Percentiles rank a stretch among this genome's conserved stretches.
phyloP scores from a whole-genome alignment of 1,140 invertebrate species.

The Drosophila ironensis region DNA sequence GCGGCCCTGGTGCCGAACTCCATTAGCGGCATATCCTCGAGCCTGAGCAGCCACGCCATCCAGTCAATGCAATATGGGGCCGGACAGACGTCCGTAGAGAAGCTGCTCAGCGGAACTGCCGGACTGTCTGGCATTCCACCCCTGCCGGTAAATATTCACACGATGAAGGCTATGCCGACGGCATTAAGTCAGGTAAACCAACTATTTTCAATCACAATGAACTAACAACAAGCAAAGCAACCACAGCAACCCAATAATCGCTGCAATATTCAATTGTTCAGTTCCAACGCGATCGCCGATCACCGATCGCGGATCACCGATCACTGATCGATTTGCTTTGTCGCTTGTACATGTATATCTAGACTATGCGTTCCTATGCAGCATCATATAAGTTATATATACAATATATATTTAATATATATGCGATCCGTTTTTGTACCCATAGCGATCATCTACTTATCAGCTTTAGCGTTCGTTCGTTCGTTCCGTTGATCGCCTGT shows the following conservation, averaged over 20 bases:
- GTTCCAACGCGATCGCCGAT: conserved; percentile 1
- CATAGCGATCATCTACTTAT: conserved; percentile 40
- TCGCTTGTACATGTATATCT: conserved; percentile 32
- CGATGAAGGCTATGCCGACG: conserved; percentile 81
- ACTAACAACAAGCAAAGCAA: conserved; percentile 63
- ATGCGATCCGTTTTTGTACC: conserved; percentile 20
- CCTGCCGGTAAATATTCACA: conserved; percentile 82
- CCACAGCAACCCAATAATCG: conserved; percentile 11
- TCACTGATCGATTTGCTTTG: conserved; percentile 27
- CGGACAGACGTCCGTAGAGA: conserved; percentile 69
- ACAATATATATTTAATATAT: conserved; percentile 11
- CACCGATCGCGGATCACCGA: no score
- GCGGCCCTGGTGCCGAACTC: conserved; percentile 78
- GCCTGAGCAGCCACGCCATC: conserved; percentile 78
- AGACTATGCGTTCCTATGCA: background rate
- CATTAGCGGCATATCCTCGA: conserved; percentile 80
- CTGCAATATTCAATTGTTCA: conserved; percentile 8
- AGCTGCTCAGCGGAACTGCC: conserved; percentile 79
- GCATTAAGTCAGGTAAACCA: conserved; percentile 82
- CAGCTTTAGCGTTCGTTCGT: conserved; percentile 5
- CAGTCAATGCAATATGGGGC: conserved; percentile 59
- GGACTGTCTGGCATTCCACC: conserved; percentile 81
- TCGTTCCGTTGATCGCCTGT: conserved; percentile 47
- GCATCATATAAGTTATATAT: background rate
- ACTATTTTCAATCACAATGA: conserved; percentile 81